A percentile compares a stretch with the other conserved stretches of the same genome.
Conservation (phyloP, 2,113 vertebrate species). For the Crypturellus undulatus region DNA sequence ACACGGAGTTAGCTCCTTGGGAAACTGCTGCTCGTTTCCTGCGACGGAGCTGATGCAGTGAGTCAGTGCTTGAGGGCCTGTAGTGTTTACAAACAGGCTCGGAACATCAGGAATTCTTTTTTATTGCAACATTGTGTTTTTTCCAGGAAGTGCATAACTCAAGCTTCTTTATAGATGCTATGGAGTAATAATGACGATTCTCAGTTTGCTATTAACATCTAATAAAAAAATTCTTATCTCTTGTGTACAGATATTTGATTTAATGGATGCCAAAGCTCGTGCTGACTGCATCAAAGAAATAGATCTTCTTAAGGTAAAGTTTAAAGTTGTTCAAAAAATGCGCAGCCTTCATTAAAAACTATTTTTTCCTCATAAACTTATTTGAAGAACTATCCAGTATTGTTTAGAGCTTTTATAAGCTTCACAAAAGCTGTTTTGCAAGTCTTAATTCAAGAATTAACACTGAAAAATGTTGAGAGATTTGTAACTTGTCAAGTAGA, state of each 20-base stretch:
- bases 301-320: slow-evolving; percentile 98
- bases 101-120: not conserved
- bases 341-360: not conserved
- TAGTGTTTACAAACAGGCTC: not conserved
- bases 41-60: fast-evolving
- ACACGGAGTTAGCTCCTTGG: not conserved
- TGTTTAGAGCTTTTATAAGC: not conserved
- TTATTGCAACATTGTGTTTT: not conserved
- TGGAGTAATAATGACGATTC: not conserved
- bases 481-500: not conserved
- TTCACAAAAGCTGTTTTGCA: not conserved
- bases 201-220: not conserved
- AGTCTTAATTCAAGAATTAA: not conserved
- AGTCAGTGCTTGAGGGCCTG: not conserved
- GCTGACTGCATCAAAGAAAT: slow-evolving; percentile 99
- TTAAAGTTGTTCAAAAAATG: not conserved
- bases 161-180: not conserved
- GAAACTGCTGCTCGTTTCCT: not conserved
- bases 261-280: slow-evolving; percentile 99
- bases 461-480: not conserved
- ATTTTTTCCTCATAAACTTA: not conserved
- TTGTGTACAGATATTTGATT: slow-evolving; percentile 95
- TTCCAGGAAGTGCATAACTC: not conserved
- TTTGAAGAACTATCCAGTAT: not conserved
- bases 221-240: slow-evolving; percentile 39